Percentiles rank a stretch among this genome's conserved stretches.
Evolutionary conservation across 2,113 vertebrate species (phyloP).

Genomic region (Lamprotornis superbus): DNA sequence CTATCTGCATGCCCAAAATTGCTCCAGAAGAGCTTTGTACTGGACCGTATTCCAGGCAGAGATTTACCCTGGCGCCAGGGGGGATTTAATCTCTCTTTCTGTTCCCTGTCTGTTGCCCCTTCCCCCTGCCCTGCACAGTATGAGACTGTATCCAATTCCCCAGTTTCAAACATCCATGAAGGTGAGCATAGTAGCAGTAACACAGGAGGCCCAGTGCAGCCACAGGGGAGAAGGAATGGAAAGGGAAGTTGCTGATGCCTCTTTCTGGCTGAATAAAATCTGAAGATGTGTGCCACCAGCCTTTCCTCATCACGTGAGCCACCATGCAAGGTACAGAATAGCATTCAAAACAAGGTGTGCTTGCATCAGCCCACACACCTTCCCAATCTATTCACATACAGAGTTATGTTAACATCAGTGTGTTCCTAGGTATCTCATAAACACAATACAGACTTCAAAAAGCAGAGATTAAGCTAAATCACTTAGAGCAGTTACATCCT

Average conservation of each 20-base stretch:
- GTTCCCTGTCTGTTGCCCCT: neutral
- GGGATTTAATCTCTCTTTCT: neutral
- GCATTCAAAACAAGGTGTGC: neutral
- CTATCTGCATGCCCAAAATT: neutral
- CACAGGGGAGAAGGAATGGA: neutral
- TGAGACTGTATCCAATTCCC: neutral
- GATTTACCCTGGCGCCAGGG: neutral
- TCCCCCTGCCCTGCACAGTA: neutral
- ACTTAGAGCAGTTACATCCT: neutral
- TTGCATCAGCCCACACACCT: neutral
- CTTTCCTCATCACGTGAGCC: accelerated
- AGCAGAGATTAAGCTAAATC: neutral
- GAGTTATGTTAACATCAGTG: accelerated
- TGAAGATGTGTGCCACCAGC: neutral
- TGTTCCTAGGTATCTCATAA: neutral
- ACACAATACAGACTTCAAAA: neutral
- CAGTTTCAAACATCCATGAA: neutral
- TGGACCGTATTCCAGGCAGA: neutral
- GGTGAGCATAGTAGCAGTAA: accelerated
- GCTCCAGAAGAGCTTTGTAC: neutral
- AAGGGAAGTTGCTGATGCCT: neutral
- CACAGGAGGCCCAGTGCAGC: accelerated
- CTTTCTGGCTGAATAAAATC: neutral
- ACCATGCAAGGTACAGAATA: neutral
- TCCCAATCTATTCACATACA: neutral